phyloP scores from a whole-genome alignment of 2,888 invertebrate species.

The Sminthurides aquaticus region DNA sequence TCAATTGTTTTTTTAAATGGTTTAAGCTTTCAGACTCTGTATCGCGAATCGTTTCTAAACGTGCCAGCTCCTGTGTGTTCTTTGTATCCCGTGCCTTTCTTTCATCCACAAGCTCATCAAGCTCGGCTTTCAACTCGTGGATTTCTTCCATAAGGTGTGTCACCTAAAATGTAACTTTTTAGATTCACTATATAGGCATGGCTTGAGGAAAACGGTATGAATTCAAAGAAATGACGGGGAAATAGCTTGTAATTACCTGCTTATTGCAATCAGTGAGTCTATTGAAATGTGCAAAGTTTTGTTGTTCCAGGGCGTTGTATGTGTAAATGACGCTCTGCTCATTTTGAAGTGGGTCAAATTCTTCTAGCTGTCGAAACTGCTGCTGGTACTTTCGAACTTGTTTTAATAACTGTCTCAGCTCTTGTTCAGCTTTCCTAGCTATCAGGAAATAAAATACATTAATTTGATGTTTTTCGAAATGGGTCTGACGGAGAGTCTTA shows the following conservation, averaged over 20 bases:
- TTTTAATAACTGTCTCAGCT: not conserved
- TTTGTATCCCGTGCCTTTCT: not conserved
- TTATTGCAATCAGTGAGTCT: constrained; percentile 11
- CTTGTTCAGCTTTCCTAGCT: not conserved
- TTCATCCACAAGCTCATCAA: not conserved
- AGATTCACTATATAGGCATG: not conserved
- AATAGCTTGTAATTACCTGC: not conserved
- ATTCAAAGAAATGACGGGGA: not conserved
- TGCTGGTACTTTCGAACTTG: not conserved
- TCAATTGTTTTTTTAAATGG: constrained; percentile 8
- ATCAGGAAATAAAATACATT: too few relatives aligned
- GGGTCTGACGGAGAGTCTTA: too few relatives aligned
- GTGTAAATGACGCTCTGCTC: constrained; percentile 12
- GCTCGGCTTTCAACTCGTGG: constrained; percentile 6
- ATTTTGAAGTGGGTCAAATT: constrained; percentile 11
- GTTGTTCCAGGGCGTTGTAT: constrained; percentile 15
- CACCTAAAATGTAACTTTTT: constrained; percentile 10
- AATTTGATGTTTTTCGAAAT: too few relatives aligned
- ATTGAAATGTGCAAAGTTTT: constrained; percentile 15
- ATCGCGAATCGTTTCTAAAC: constrained; percentile 7
- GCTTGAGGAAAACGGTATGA: too few relatives aligned
- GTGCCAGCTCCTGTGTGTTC: not conserved
- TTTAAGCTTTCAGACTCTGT: constrained; percentile 6
- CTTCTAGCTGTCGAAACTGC: constrained; percentile 10
- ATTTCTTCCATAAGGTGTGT: constrained; percentile 14